Evolutionary conservation across 1,140 invertebrate species (phyloP).

Genomic region (Eumeta japonica): DNA sequence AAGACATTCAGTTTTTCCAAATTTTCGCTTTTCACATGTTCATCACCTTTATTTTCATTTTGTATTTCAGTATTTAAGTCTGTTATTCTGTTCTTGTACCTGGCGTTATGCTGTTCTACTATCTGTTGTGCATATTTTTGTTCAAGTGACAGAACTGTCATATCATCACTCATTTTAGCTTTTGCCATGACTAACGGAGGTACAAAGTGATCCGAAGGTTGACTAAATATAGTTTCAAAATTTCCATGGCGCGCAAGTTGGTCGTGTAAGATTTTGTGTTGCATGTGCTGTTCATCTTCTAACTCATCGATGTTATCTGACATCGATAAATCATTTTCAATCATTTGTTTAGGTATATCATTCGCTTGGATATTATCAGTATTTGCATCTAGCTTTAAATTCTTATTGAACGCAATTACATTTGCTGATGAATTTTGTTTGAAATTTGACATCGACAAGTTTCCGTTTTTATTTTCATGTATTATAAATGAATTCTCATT

Average conservation of each 20-base stretch:
- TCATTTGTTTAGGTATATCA: constrained; percentile 27
- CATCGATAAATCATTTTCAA: constrained; percentile 21
- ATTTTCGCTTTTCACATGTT: no score
- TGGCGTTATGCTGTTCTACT: no score
- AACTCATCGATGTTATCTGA: constrained; percentile 29
- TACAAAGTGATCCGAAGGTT: constrained; percentile 54
- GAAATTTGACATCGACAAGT: no score
- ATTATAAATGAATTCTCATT: constrained; percentile 22
- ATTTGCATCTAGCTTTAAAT: no score
- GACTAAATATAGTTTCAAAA: constrained; percentile 49
- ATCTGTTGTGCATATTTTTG: constrained; percentile 50
- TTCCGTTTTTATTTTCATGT: no score
- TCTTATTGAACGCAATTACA: no score
- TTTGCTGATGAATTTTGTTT: no score
- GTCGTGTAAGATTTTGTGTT: constrained; percentile 42
- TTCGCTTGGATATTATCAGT: constrained; percentile 33
- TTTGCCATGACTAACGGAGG: constrained; percentile 56
- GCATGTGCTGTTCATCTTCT: constrained; percentile 38
- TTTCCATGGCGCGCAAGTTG: constrained; percentile 39
- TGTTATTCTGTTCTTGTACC: no score
- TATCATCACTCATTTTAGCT: constrained; percentile 51
- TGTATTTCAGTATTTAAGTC: not conserved
- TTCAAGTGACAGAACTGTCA: constrained; percentile 50
- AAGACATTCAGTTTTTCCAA: not conserved
- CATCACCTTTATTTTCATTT: no score